These are phyloP conservation scores for Nothoprocta pentlandii DNA, from an alignment of 2,113 vertebrate genomes.

Conservation along the genomic window DNA sequence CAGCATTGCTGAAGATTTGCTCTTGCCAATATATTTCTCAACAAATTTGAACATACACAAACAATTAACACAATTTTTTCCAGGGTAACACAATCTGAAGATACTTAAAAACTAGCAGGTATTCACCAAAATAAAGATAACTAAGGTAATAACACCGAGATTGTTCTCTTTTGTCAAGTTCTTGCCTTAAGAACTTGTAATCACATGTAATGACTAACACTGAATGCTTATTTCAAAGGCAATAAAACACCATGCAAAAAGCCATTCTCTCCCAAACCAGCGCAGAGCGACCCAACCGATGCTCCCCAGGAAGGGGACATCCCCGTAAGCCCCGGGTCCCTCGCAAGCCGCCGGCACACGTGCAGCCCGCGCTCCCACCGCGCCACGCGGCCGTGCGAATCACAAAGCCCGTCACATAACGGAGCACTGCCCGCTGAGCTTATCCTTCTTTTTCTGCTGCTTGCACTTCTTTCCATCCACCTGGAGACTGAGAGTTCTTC, in stretches of 20 bases:
- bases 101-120: background rate
- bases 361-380: background rate
- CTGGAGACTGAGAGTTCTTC: conserved; percentile 69
- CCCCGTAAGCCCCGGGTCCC: background rate
- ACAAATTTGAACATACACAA: background rate
- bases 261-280: conserved; percentile 11
- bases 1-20: background rate
- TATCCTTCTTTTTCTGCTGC: conserved; percentile 68
- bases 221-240: conserved; percentile 41
- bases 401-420: conserved; percentile 70
- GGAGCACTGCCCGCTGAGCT: conserved; percentile 77
- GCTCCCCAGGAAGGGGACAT: background rate
- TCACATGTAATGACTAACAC: background rate
- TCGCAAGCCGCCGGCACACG: background rate
- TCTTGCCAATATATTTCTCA: background rate
- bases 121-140: background rate
- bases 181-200: background rate
- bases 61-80: background rate
- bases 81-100: background rate
- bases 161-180: background rate
- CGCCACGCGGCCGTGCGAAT: background rate
- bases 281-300: background rate
- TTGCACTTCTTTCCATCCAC: conserved; percentile 76
- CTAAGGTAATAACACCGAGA: background rate
- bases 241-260: conserved; percentile 53